Evolutionary conservation across 2,888 invertebrate species (phyloP), one percentile per base, ranked within the genome.

Genomic region (Ephialtes manifestator): DNA sequence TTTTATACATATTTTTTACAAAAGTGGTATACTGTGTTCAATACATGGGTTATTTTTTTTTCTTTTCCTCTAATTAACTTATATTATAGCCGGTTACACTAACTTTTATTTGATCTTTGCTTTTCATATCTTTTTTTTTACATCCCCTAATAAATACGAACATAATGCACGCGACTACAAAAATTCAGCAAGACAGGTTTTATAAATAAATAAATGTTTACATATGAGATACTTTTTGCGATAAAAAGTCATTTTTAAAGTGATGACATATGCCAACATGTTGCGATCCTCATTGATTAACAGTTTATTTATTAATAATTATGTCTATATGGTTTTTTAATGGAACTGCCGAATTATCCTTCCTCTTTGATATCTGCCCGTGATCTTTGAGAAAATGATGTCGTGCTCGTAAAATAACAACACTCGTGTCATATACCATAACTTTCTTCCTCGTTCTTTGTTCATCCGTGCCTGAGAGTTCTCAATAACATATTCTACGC

Each of bases 401-500:
- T 51, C 51, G 48, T 35, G 48, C 48, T 15, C 51, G 28, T 20
- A 13, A 24, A 48, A 10, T 15, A 48, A 51, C 31, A 72, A 60
- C 46, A 60, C 48, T 31, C 24, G 51, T 46, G 63, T 63, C 63
- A 18, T 39, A n/a, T 35, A 2, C n/a, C 24, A 58, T 28, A 28
- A 43, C 48, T 46, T 67, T 70, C 51, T 55, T 58, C 31, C 39
- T 24, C 24, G 5, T 46, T 72, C 48, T 74, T 79, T 65, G 63
- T 71, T 71, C 4, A 65, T 65, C 35, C 75, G 75, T 80, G 60
- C 43, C 83, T 31, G 20, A 11, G 65, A 79, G 63, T 20, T 70
- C 65, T 63, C 58, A 39, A 51, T 18, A 72, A 68, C 68, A 46
- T 67, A 4, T 60, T 60, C 8, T 7, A 20, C 24, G 51, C 48